Conservation (phyloP, 2,113 vertebrate genomes). For the Turnix velox region DNA sequence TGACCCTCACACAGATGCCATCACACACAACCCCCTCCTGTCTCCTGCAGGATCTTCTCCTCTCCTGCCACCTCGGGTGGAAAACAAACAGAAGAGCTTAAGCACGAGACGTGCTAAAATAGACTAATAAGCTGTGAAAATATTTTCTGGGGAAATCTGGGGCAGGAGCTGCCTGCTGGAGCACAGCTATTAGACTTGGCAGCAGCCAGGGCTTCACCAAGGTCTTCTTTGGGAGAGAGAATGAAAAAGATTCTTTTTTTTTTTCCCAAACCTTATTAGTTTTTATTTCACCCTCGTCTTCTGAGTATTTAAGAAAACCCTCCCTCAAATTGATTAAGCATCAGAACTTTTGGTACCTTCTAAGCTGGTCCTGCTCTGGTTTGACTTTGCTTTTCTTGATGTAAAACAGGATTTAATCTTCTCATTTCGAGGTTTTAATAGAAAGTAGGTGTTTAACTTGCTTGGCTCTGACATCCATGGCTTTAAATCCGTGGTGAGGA, state of each 20-base stretch:
- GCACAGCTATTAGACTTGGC: constrained; percentile 48
- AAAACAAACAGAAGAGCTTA: constrained; percentile 36
- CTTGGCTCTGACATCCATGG: constrained; percentile 61
- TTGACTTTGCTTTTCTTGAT: constrained; percentile 54
- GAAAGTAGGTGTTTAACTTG: constrained; percentile 70
- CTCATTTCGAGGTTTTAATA: constrained; percentile 72
- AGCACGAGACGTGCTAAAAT: constrained; percentile 32
- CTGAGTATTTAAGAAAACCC: constrained; percentile 63
- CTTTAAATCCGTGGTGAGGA: constrained; percentile 58
- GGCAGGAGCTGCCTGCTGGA: constrained; percentile 58
- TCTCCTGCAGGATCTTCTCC: not conserved
- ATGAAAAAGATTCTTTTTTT: constrained; percentile 66
- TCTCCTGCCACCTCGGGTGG: constrained; percentile 3
- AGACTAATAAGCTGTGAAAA: constrained; percentile 56
- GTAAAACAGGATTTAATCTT: constrained; percentile 74
- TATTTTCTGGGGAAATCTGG: constrained; percentile 67
- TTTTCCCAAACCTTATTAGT: too few relatives aligned
- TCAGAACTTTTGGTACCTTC: not conserved
- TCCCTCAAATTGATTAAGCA: constrained; percentile 56
- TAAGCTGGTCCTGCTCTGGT: constrained; percentile 43
- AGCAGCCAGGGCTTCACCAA: constrained; percentile 49
- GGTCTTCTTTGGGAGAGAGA: constrained; percentile 45
- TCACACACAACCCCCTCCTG: not conserved
- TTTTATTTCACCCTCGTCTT: constrained; percentile 3
- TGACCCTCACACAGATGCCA: not conserved